A percentile compares a stretch with the other conserved stretches of the same genome.
Evolutionary conservation across 2,113 vertebrate genomes (phyloP).

Genomic region (Sclerurus mexicanus): DNA sequence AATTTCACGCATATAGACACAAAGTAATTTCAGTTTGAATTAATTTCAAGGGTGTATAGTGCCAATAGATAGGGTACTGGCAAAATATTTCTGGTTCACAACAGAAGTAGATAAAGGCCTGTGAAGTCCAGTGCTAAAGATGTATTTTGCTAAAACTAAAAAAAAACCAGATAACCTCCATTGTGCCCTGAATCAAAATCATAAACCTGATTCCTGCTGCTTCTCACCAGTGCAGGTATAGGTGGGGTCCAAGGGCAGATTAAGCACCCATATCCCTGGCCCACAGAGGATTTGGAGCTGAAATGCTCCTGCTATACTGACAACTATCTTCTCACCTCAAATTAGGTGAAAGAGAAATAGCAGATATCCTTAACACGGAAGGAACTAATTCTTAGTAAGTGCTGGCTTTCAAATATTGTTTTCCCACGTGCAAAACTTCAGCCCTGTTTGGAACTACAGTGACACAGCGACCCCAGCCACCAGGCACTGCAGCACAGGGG

Average conservation of each 20-base stretch:
- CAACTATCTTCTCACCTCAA: not conserved
- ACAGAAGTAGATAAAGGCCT: not conserved
- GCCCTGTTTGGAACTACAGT: not conserved
- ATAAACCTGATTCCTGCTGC: not conserved
- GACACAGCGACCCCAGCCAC: accelerated
- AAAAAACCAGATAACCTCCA: not conserved
- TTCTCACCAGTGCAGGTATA: not conserved
- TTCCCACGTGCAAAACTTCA: not conserved
- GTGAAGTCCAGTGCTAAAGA: not conserved
- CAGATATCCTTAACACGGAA: not conserved
- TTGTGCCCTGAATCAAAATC: not conserved
- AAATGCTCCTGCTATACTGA: not conserved
- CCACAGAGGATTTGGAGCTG: not conserved
- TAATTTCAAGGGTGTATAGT: not conserved
- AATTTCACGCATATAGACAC: not conserved
- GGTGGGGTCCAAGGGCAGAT: not conserved
- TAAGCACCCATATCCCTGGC: not conserved
- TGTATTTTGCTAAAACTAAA: not conserved
- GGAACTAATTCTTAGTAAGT: not conserved
- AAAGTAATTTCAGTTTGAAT: not conserved
- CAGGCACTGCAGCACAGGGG: accelerated
- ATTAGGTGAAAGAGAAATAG: not conserved
- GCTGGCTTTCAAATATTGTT: not conserved
- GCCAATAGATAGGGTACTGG: not conserved
- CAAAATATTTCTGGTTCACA: not conserved